Evolutionary conservation across 92 coral and sea anemone species (phyloP), one percentile per base, ranked within the genome.

Genomic region (Siderastrea siderea): DNA sequence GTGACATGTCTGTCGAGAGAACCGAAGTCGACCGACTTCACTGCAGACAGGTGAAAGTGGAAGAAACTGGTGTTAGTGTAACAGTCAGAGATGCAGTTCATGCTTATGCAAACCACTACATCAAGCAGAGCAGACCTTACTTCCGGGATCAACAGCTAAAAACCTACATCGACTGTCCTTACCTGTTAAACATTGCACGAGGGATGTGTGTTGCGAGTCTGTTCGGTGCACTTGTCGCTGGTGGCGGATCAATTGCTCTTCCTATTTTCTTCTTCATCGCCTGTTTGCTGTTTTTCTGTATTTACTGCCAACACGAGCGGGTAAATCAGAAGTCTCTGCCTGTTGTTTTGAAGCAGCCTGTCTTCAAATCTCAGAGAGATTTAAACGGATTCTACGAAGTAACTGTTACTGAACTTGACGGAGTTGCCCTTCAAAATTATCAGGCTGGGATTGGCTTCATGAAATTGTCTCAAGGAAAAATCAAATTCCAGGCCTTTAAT

Each of bases 401-500:
- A 47, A 91, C 96, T 17, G 75, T 88, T 19, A 83, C 75, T 7
- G 91, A 94, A 64, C 88, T 94, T 46, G 72, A 61, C 13, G 95
- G 95, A 4, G 57, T 92, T 5, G 95, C 93, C 45, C 82, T 94
- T 6, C 77, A 86, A 12, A 91, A 91, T 58, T 94, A 91, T 49
- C 79, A 71, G 7, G 64, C 91, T 60, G 96, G 93, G 7, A 45
- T 85, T 47, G 96, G 95, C 47, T 91, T 78, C 52, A 71, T 94
- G 17, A 10, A 78, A 48, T 12, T 92, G 73, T 58, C 60, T 7
- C 87, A 85, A 1, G 95, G 91, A 75, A 82, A 64, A 61, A 90
- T 94, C 60, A 17, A 81, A 58, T 85, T 91, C 78, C 95, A 94
- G 87, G 96, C 93, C 4, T 94, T 94, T 68, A 94, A 88, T 70